A percentile compares a stretch with the other conserved stretches of the same genome.
Evolutionary conservation across 2,113 vertebrate genomes (phyloP).

Genomic region (Microcebus ravelobensis): DNA sequence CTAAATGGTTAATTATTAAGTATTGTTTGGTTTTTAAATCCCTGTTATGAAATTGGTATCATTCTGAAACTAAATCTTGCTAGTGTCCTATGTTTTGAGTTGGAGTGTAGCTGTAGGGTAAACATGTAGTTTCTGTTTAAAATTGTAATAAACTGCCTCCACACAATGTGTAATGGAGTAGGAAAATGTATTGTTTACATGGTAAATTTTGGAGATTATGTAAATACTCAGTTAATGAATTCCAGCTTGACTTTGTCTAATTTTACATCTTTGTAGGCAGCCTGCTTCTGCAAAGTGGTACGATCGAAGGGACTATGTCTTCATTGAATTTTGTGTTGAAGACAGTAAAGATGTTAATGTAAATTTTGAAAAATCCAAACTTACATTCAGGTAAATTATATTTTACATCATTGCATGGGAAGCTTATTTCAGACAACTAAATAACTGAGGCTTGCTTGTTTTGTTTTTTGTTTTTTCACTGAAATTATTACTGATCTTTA

Average conservation of each 20-base stretch:
- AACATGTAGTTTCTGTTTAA: not conserved
- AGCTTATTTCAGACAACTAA: not conserved
- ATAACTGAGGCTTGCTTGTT: not conserved
- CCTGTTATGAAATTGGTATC: not conserved
- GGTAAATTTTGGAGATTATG: not conserved
- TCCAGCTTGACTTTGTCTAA: conserved; percentile 33
- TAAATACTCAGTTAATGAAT: not conserved
- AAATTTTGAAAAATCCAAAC: conserved; percentile 96
- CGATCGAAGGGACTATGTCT: conserved; percentile 96
- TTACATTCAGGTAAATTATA: conserved; percentile 91
- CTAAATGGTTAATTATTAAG: not conserved
- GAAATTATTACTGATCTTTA: not conserved
- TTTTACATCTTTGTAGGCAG: conserved; percentile 87
- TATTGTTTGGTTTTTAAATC: not conserved
- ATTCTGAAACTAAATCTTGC: not conserved
- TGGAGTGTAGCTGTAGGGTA: not conserved
- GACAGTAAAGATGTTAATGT: conserved; percentile 98
- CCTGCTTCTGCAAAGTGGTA: conserved; percentile 98
- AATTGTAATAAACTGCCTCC: not conserved
- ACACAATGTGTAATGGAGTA: not conserved
- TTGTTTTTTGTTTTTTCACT: not conserved
- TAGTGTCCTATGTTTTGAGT: not conserved
- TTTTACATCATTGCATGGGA: not conserved
- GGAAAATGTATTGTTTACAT: not conserved
- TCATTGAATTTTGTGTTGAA: conserved; percentile 96